Evolutionary conservation across 2,888 invertebrate species (phyloP), one percentile per base, ranked within the genome.

Genomic region (Pyralis farinalis): DNA sequence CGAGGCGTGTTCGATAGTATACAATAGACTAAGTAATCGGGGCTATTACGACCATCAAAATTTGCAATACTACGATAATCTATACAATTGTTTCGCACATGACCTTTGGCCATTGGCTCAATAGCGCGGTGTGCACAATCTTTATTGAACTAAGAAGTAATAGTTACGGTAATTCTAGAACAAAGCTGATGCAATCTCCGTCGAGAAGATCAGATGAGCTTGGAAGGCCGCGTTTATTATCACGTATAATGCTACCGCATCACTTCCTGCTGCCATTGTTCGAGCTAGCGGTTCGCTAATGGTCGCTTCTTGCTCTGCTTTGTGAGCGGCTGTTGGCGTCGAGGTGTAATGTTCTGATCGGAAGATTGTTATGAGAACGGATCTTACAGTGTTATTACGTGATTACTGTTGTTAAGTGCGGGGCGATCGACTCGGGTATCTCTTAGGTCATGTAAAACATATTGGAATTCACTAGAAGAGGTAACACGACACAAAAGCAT

Each of bases 191-290:
- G 22, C 11, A 33, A 39, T 39, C 39, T 31, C 7, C 11, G 5
- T 7, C n/a, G 9, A 9, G 16, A 28, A 27, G 27, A 39, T 27
- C n/a, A 12, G 25, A 30, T 30, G 12, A n/a, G n/a, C n/a, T n/a
- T n/a, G 31, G 2, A 31, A 31, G 31, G 33, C n/a, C 33, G 33
- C 33, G 33, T 39, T 16, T 28, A 28, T 39, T 33, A 39, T 39
- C 25, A 39, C 33, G 33, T 39, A 28, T 28, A 39, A 25, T 20
- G 33, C 16, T 16, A 16, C 16, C 16, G 3, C 2, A 25, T 3
- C 25, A 25, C 39, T 39, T 39, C 39, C 39, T 39, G 12, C 27
- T 16, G 9, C 32, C 28, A 33, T 33, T 39, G 32, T 39, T 33
- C 10, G 12, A 12, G 12, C 16, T 33, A 28, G 20, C 39, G 39